Evolutionary conservation across 2,797 vertebrate species (phyloP), one percentile per base, ranked within the genome.

Genomic region (Spondyliosoma cantharus): DNA sequence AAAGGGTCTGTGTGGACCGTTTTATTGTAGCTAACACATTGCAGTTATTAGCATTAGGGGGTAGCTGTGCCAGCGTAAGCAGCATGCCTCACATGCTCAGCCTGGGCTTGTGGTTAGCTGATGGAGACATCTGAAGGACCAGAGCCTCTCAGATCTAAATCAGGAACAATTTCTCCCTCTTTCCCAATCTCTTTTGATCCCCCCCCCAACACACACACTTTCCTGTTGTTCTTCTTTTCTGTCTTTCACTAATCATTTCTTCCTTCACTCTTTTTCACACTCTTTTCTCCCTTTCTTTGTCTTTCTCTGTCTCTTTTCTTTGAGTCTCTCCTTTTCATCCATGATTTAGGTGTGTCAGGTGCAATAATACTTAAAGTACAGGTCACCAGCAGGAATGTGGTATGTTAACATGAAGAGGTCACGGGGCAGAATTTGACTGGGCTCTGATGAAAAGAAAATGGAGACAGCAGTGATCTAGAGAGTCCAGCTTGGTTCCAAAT

Each of bases 41-140:
- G 94, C 93, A 94, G 90, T 94, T 94, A 95, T 95, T 95, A 95
- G 91, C 93, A 90, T 87, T 80, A 73, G 87, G 87, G 88, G 90
- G 87, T 92, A 86, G 88, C 87, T 77, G 83, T 93, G 92, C 91
- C 91, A 93, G 93, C 85, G 78, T 88, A 92, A 93, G 91, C 92
- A 90, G 89, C 91, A 93, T 94, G 92, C 93, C 91, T 95, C 91
- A 90, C 92, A 94, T 94, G 92, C 93, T 94, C 88, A 90, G 93
- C 83, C 93, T 92, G 86, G 90, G 86, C 79, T 92, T 94, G 94
- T 89, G 94, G 93, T 95, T 93, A 86, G 91, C 89, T 93, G 91
- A 94, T 93, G 93, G 93, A 94, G 93, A 95, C 94, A 94, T 95
- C 93, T 95, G 87, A 94, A 93, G 91, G 89, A 94, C 91, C 90